Evolutionary conservation across 37 sponge, comb jelly and placozoan species (phyloP).

Genomic region (Haliclona indistincta): DNA sequence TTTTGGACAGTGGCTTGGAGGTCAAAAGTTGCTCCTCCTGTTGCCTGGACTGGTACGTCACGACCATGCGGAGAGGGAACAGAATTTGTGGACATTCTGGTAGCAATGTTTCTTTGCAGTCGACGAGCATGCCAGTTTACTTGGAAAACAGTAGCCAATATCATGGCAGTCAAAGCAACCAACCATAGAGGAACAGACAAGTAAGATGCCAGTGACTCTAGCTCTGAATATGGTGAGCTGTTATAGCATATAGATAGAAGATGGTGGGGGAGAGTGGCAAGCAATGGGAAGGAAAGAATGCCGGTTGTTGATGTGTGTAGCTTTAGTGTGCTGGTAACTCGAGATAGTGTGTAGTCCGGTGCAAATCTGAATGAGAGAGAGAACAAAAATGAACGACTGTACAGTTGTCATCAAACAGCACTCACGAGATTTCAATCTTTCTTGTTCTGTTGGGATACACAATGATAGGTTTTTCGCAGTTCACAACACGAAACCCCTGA

Average conservation of each 20-base stretch:
- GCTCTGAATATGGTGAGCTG: conserved; percentile 56
- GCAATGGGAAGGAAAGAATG: conserved; percentile 50
- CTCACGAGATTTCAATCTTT: conserved; percentile 57
- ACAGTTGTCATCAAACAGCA: not conserved
- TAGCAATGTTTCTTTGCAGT: too few species aligned
- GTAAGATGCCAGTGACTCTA: conserved; percentile 49
- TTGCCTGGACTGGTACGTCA: conserved; percentile 24
- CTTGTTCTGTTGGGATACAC: conserved; percentile 50
- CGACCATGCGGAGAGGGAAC: not conserved
- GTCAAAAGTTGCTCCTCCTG: conserved; percentile 51
- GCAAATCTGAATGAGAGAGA: conserved; percentile 33
- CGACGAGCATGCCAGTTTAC: conserved; percentile 10
- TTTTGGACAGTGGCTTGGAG: conserved; percentile 17
- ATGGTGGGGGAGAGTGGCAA: conserved; percentile 76
- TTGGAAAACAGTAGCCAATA: conserved; percentile 32
- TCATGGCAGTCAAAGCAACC: conserved; percentile 15
- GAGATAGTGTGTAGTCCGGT: conserved; percentile 82
- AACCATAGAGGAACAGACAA: conserved; percentile 43
- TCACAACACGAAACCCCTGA: conserved; percentile 40
- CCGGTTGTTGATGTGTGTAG: conserved; percentile 44
- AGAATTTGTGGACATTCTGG: not conserved
- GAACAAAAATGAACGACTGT: not conserved
- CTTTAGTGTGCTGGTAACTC: conserved; percentile 43
- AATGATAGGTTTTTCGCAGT: conserved; percentile 37
- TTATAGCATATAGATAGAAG: conserved; percentile 60